Evolutionary conservation across 37 sponge, comb jelly and placozoan genomes (phyloP).

Genomic region (Eunapius fragilis): DNA sequence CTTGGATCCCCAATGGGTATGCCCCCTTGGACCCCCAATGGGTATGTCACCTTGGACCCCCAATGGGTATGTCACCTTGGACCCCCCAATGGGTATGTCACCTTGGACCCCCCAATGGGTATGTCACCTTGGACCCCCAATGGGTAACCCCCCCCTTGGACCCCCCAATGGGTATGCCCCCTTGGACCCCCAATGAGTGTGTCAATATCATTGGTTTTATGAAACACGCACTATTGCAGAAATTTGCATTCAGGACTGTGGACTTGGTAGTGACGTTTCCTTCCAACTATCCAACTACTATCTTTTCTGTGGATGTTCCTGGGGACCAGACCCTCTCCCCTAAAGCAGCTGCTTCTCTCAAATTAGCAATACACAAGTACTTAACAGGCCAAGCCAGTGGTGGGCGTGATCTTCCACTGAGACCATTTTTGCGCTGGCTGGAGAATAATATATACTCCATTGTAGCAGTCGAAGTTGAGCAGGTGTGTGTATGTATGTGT

Average conservation of each 20-base stretch:
- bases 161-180: too few species aligned
- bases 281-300: slow-evolving; percentile 3
- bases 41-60: too few species aligned
- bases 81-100: too few species aligned
- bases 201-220: neutral
- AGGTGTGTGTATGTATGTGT: neutral
- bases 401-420: slow-evolving; percentile 31
- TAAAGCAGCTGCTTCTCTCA: neutral
- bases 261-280: slow-evolving; percentile 37
- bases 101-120: too few species aligned
- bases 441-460: slow-evolving; percentile 35
- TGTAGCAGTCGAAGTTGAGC: neutral
- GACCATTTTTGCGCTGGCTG: slow-evolving; percentile 71
- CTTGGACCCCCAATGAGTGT: too few species aligned
- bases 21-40: too few species aligned
- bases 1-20: too few species aligned
- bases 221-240: neutral
- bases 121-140: too few species aligned
- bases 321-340: slow-evolving; percentile 14
- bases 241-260: slow-evolving; percentile 6
- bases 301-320: neutral
- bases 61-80: too few species aligned
- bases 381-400: neutral
- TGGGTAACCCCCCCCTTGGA: too few species aligned
- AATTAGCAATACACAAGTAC: slow-evolving; percentile 22